Evolutionary conservation across 1,140 invertebrate species (phyloP).

Genomic region (Charaxes varanes): DNA sequence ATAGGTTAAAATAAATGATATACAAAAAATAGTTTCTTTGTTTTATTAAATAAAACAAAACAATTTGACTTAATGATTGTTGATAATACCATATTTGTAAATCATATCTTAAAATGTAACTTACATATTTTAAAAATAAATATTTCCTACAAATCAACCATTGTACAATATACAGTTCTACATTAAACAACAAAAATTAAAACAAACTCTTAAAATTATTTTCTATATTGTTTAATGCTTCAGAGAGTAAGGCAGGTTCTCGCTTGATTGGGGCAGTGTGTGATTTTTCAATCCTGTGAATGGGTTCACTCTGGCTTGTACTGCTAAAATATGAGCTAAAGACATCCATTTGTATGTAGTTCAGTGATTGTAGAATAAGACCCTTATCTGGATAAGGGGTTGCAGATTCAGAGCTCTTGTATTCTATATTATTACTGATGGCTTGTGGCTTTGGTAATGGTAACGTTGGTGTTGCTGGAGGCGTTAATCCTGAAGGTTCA

Average conservation of each 20-base stretch:
- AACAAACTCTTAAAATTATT: constrained; percentile 66
- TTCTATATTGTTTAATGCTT: constrained; percentile 52
- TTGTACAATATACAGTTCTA: not conserved
- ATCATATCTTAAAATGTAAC: constrained; percentile 4
- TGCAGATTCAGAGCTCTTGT: constrained; percentile 15
- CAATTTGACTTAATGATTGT: too few species aligned
- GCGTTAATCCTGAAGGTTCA: constrained; percentile 16
- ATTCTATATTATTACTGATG: constrained; percentile 22
- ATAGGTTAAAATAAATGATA: too few species aligned
- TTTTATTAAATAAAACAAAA: too few species aligned
- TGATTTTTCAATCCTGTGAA: constrained; percentile 22
- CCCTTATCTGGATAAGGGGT: constrained; percentile 60
- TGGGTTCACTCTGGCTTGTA: constrained; percentile 21
- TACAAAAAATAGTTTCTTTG: too few species aligned
- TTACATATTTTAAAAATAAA: constrained; percentile 27
- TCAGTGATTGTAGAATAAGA: constrained; percentile 57
- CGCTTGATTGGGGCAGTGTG: constrained; percentile 25
- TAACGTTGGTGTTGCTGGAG: constrained; percentile 15
- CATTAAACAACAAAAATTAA: too few species aligned
- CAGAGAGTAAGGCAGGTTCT: constrained; percentile 47
- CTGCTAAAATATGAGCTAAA: constrained; percentile 53
- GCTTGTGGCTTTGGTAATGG: constrained; percentile 29
- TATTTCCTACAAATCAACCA: constrained; percentile 12
- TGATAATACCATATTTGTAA: too few species aligned
- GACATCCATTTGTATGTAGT: constrained; percentile 69